phyloP scores from a whole-genome alignment of 2,113 vertebrate genomes.

The Vidua chalybeata region DNA sequence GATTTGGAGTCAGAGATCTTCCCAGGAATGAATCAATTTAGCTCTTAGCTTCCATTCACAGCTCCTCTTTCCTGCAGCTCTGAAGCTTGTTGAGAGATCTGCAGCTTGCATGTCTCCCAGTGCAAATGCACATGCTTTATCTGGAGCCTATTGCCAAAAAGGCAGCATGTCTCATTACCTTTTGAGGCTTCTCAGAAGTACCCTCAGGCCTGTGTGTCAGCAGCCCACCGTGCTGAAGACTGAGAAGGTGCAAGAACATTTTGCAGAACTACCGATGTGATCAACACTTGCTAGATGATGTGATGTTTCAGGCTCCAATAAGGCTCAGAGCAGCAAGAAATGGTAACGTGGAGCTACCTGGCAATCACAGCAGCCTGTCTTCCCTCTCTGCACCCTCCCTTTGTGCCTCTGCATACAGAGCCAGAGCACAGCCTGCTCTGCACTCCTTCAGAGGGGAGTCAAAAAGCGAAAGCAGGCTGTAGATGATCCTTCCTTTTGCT shows the following conservation, averaged over 20 bases:
- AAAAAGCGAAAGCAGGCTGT: neutral
- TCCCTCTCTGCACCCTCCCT: neutral
- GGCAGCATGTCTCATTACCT: conserved; percentile 8
- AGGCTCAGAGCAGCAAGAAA: neutral
- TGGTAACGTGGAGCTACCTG: fast-evolving
- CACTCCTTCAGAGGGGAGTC: neutral
- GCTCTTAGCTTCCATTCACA: neutral
- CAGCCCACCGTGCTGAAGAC: neutral
- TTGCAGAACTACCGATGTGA: neutral
- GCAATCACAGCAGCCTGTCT: neutral
- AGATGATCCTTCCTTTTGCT: neutral
- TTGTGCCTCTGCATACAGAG: neutral
- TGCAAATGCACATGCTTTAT: neutral
- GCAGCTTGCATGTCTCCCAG: neutral
- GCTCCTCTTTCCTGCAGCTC: neutral
- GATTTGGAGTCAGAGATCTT: neutral
- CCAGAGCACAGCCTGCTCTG: fast-evolving
- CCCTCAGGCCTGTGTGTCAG: neutral
- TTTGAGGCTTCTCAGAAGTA: neutral
- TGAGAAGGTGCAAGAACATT: conserved; percentile 9
- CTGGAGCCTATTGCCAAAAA: neutral
- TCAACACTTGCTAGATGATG: neutral
- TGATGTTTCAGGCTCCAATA: neutral
- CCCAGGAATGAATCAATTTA: neutral
- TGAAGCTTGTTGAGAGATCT: neutral